Conservation (phyloP, 1,140 invertebrate genomes). For the Aradophagus sp. region DNA sequence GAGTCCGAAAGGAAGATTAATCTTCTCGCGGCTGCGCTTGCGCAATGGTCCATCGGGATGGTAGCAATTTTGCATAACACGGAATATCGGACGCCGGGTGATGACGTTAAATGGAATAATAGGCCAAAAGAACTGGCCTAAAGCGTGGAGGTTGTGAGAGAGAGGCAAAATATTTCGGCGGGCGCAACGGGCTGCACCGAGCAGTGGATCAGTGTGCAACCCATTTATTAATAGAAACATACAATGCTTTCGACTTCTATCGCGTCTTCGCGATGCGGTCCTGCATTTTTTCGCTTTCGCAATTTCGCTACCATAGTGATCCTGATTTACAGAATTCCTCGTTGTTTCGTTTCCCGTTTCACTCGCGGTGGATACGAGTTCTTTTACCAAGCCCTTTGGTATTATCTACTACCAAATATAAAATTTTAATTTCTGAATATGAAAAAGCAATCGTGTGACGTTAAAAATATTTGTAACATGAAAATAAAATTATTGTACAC, state of each 20-base stretch:
- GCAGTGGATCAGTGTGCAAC: constrained; percentile 71
- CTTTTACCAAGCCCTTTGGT: no score
- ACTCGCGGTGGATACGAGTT: no score
- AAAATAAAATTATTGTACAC: no score
- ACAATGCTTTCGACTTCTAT: constrained; percentile 68
- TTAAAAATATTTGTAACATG: no score
- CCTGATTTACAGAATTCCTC: no score
- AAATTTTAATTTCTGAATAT: no score
- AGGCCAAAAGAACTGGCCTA: constrained; percentile 63
- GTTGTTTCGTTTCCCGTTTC: no score
- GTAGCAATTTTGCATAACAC: constrained; percentile 39
- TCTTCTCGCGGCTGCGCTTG: constrained; percentile 29
- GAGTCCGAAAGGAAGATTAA: constrained; percentile 42
- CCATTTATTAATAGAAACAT: constrained; percentile 71
- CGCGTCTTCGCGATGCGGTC: constrained; percentile 12
- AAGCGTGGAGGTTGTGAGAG: constrained; percentile 61
- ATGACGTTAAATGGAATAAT: constrained; percentile 67
- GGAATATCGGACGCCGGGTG: constrained; percentile 36
- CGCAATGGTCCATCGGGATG: constrained; percentile 39
- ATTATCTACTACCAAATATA: no score
- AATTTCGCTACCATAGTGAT: no score
- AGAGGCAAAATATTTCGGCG: constrained; percentile 62
- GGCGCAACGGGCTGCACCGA: constrained; percentile 61
- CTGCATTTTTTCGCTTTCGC: no score
- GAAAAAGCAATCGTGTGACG: no score